Evolutionary conservation across 2,888 invertebrate genomes (phyloP).

Genomic region (Rhimphoctona megacephalus): DNA sequence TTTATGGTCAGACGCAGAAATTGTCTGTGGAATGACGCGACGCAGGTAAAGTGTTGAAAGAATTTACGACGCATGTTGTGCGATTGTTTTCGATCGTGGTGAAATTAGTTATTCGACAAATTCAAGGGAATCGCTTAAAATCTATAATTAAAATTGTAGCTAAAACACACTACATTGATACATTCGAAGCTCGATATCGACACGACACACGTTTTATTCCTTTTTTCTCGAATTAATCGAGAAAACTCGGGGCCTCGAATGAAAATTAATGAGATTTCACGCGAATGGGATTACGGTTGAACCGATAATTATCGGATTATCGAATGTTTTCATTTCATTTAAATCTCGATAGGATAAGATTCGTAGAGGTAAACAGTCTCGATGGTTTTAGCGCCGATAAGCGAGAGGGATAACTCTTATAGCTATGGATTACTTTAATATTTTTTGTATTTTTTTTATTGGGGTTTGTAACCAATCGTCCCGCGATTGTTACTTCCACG

Average conservation of each 20-base stretch:
- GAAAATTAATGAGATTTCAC: slow-evolving; percentile 20
- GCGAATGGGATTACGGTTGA: slow-evolving; percentile 1
- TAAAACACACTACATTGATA: neutral
- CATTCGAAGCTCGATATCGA: neutral
- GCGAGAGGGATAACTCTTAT: slow-evolving; percentile 19
- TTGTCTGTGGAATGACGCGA: neutral
- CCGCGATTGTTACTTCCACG: no score
- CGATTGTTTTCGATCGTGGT: neutral
- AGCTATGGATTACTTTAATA: neutral
- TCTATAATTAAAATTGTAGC: neutral
- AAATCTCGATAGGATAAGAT: slow-evolving; percentile 16
- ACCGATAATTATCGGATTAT: slow-evolving; percentile 39
- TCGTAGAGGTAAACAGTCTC: neutral
- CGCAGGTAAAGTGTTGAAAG: neutral
- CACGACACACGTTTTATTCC: neutral
- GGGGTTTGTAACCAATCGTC: no score
- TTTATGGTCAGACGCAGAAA: slow-evolving; percentile 8
- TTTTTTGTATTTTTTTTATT: no score
- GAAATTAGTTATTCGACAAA: neutral
- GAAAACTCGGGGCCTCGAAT: slow-evolving; percentile 17
- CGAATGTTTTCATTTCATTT: slow-evolving; percentile 58
- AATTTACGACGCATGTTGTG: neutral
- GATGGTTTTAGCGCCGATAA: slow-evolving; percentile 44
- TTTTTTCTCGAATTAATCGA: slow-evolving; percentile 3
- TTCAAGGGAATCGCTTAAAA: neutral